Evolutionary conservation across 2,888 invertebrate species (phyloP), one percentile per base, ranked within the genome.

Genomic region (Idaea straminata): DNA sequence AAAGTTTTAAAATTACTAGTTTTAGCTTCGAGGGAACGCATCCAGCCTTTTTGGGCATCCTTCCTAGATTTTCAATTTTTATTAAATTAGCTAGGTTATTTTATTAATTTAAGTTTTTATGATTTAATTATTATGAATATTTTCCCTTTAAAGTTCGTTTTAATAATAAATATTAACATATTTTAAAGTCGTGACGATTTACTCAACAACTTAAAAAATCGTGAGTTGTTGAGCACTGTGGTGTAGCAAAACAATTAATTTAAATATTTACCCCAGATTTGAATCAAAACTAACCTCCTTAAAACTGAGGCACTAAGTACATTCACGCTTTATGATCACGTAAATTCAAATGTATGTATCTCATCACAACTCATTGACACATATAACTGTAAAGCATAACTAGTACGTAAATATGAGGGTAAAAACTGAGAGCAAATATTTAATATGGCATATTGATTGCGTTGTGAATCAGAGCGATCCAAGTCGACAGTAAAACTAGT

Each of bases 291-390:
- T 25, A 57, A 57, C 16, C 35, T 4, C 15, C 59, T 36, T 57
- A 59, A 60, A 60, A 15, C 25, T 60, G 13, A 15, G 16, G 35
- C 25, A 60, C 60, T 60, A 15, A 60, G 60, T 60, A 25, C 60
- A 60, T 63, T 69, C 62, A 64, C 63, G 64, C 68, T 62, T 25
- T 47, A 61, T 63, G 64, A 59, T 57, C 57, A 67, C 65, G 59
- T 59, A 35, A 65, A 62, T 16, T 34, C 62, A 67, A 66, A 61
- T 62, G 61, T 64, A 65, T 64, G 65, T 62, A 65, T 66, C 71
- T 73, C 65, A 64, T 70, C 62, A 61, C 64, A 61, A 67, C 62
- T 69, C 72, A 72, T 69, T 74, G 71, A 71, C 74, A 74, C 64
- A 66, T 66, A 74, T 74, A 64, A 71, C 69, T 68, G 59, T 64